Evolutionary conservation across 2,113 vertebrate genomes (phyloP), one percentile per base, ranked within the genome.

Genomic region (Pachypanchax playfairii): DNA sequence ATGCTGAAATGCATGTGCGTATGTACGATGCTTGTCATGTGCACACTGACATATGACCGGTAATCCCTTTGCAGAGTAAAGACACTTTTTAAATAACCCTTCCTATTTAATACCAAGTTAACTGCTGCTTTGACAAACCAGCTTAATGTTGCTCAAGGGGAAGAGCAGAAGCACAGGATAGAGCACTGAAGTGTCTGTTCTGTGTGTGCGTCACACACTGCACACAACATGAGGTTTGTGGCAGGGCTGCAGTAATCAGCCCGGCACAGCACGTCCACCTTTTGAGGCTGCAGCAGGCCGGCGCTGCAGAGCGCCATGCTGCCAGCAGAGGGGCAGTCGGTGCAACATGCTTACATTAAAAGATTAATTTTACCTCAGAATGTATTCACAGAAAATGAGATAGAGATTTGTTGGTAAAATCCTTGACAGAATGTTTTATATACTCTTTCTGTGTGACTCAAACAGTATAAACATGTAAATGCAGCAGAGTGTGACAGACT

Each of bases 171-270:
- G 46, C 39, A 46, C 28, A 20, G 47, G 70, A 77, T 65, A 54
- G 79, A 59, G 39, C 29, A 41, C n/a, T 70, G 51, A 39, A 39
- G 52, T 65, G 53, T 56, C 26, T 53, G 9, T 52, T 65, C 52
- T 46, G 31, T 47, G 14, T 47, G 20, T 41, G 33, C 60, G 38
- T 41, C 43, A n/a, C n/a, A n/a, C n/a, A n/a, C n/a, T n/a, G n/a
- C n/a, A n/a, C n/a, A n/a, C n/a, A 48, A 28, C 28, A 25, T 17
- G 29, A 18, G 46, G 44, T 56, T 49, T 56, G 55, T 53, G 46
- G 60, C 79, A 70, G 70, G 17, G 66, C 72, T 75, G 76, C 76
- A 74, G 82, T 63, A 74, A 80, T 75, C 83, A 70, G 39, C 72
- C 65, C 15, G 5, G 44, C 73, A 74, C 77, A 68, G 57, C 60